phyloP scores from a whole-genome alignment of 23 tunicate genomes.

The Halocynthia aurantium region DNA sequence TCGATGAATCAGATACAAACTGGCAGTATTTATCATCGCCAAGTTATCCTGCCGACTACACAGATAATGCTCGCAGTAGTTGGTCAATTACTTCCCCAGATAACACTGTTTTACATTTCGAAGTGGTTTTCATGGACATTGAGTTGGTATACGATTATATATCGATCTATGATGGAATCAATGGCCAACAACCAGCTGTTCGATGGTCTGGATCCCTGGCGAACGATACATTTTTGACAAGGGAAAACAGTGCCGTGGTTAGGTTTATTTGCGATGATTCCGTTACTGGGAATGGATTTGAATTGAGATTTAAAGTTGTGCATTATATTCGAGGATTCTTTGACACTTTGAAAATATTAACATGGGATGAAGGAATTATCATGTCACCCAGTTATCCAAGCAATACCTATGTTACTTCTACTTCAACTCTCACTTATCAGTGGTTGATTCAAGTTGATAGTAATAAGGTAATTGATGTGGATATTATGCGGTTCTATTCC shows the following conservation, averaged over 20 bases:
- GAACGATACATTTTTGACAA: no score
- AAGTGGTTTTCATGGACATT: no score
- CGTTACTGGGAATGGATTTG: background rate
- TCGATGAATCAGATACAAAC: no score
- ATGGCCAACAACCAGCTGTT: no score
- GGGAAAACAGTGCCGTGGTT: no score
- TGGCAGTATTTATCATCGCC: conserved; percentile 8
- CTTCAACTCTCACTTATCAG: background rate
- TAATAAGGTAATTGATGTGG: background rate
- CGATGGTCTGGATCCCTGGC: no score
- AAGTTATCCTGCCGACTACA: conserved; percentile 1
- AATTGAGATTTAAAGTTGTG: background rate
- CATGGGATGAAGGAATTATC: background rate
- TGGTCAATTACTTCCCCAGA: conserved; percentile 8
- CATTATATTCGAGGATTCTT: no score
- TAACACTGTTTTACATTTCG: background rate
- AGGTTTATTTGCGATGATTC: background rate
- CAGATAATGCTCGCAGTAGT: background rate
- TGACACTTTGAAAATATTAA: no score
- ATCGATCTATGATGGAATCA: background rate
- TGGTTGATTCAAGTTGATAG: conserved; percentile 12
- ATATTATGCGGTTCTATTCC: background rate
- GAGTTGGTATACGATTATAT: background rate
- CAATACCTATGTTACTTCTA: background rate
- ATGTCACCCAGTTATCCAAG: conserved; percentile 6